Base-by-base conservation (phyloP, 2,797 vertebrate genomes). In the Trachurus trachurus region DNA sequence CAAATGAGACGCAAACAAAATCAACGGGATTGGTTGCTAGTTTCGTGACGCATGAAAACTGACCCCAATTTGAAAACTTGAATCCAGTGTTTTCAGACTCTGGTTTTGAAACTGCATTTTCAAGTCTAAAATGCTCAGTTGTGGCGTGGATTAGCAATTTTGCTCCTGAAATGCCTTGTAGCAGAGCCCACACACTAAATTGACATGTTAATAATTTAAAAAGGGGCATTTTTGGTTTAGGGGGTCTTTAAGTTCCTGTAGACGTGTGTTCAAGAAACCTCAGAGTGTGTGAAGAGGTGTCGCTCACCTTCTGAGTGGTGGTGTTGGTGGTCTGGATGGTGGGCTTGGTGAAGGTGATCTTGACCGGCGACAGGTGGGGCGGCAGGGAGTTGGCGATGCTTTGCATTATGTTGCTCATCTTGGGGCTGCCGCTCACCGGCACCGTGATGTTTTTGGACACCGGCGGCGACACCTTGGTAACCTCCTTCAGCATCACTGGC, bases 331-430 rank as follows among this genome's bases (percentile, higher is more conserved):
- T 98, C 94, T 98, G 98, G 58, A 98, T 98, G 78, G 96, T 96
- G 53, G 98, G 98, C 81, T 99, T 99, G 82, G 98, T 98, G 93
- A 99, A 99, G 88, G 98, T 99, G 94, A 99, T 99, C 95, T 99
- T 99, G 80, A 99, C 98, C 2, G 98, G 98, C 50, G 98, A 99
- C 95, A 99, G 97, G 93, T 99, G 98, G 0, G 98, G 97, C 0
- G 98, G 98, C 71, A 99, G 93, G 8, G 98, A 99, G 95, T 98
- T 99, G 92, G 98, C 98, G 70, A 99, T 99, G 93, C 98, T 99
- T 93, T 99, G 98, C 98, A 99, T 99, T 84, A 99, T 97, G 94
- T 98, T 99, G 94, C 97, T 99, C 96, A 99, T 99, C 95, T 99
- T 99, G 74, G 98, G 98, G 93, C 97, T 98, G 88, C 96, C 95